Evolutionary conservation across 2,113 vertebrate species (phyloP), one percentile per base, ranked within the genome.

Genomic region (Austrofundulus limnaeus): DNA sequence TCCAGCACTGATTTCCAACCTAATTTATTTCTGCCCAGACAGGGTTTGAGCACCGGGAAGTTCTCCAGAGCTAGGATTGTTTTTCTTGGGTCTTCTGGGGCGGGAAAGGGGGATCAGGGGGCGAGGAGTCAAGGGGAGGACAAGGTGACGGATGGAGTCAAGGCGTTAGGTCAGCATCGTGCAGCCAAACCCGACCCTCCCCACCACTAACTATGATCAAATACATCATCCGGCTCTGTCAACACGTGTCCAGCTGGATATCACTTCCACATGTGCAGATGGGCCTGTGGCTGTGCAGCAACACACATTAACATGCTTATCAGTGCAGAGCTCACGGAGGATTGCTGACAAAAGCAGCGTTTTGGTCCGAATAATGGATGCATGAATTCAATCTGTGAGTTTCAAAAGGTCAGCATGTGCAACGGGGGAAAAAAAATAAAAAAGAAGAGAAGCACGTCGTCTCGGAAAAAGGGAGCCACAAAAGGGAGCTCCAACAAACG

Each of bases 81-180:
- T 89, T 89, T 90, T 86, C 85, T 83, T 83, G 62, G 61, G 85
- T 84, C 83, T 80, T 85, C 31, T 38, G 73, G 81, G 82, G 63
- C 61, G 71, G 72, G 70, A 83, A 61, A 69, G 74, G 72, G 60
- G 82, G 88, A 88, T 87, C 78, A 85, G 19, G 67, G 81, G 88
- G 86, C 87, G 85, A 90, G 81, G 83, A 92, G 88, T 92, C 87
- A 91, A 88, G 86, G 83, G 83, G 88, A 90, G 90, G 90, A 88
- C 90, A 91, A 89, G 82, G 86, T 92, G 90, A 92, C 71, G 82
- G 89, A 92, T 92, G 85, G 89, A 73, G 84, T 64, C 1, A 19
- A 90, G 88, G 87, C 84, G 85, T 81, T 79, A 86, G 90, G 90
- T 92, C 90, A 91, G 77, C 47, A 66, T 70, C 54, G 55, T 74